Evolutionary conservation across 2,113 vertebrate species (phyloP).

Genomic region (Lepisosteus osseus): DNA sequence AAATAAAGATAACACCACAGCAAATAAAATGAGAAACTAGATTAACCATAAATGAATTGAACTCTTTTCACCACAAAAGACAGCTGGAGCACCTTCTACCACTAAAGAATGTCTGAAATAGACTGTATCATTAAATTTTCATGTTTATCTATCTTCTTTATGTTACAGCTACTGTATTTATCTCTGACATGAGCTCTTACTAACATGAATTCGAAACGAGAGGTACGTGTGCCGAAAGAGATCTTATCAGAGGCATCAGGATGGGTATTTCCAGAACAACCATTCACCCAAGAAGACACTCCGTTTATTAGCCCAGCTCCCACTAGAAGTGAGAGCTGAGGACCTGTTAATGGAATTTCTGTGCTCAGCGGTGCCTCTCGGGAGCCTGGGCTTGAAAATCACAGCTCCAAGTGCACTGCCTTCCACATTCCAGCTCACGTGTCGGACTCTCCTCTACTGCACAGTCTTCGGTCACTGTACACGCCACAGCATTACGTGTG

Average conservation of each 20-base stretch:
- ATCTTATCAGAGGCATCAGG: background rate
- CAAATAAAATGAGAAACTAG: too few relatives aligned
- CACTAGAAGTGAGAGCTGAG: constrained; percentile 5
- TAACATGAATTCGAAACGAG: background rate
- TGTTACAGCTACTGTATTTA: too few relatives aligned
- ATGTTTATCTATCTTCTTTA: too few relatives aligned
- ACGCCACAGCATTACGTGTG: background rate
- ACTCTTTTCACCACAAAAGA: too few relatives aligned
- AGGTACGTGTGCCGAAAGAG: background rate
- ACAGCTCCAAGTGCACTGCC: background rate
- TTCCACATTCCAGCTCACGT: background rate
- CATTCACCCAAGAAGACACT: constrained; percentile 24
- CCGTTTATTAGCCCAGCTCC: background rate
- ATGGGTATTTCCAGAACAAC: constrained; percentile 16
- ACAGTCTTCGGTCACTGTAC: background rate
- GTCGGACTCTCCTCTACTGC: too few relatives aligned
- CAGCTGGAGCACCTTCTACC: too few relatives aligned
- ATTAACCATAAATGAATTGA: too few relatives aligned
- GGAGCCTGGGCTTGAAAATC: background rate
- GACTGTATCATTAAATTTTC: too few relatives aligned
- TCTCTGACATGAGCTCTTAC: too few relatives aligned
- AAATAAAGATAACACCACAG: too few relatives aligned
- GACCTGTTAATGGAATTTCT: constrained; percentile 30
- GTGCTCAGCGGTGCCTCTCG: constrained; percentile 10
- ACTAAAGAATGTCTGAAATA: too few relatives aligned